Evolutionary conservation across 2,113 vertebrate species (phyloP), one percentile per base, ranked within the genome.

Genomic region (Seriola dumerili): DNA sequence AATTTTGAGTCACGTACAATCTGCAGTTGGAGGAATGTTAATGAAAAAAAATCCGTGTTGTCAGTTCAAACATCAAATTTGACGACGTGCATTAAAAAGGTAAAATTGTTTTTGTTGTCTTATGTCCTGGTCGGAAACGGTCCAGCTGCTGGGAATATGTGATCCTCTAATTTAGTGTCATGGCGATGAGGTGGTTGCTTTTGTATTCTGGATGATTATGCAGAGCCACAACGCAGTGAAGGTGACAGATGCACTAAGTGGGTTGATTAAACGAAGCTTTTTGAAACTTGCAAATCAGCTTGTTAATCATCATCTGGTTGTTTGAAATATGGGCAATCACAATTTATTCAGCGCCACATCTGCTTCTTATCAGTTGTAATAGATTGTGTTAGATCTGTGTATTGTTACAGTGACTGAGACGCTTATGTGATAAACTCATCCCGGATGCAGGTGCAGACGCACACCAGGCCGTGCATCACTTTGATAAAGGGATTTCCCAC

Each of bases 291-390:
- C 63, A 63, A 42, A 85, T 76, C 55, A 82, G 34, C 48, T 32
- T 76, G 59, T 54, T 77, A 70, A 83, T 87, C 62, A 81, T 58
- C 46, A 3, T 21, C 12, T 4, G 0, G 0, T 40, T 77, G 55
- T 78, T 75, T 58, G 52, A 74, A 62, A 80, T 55, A 19, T 8
- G 8, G 11, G 38, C 29, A 80, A 83, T 88, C 73, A 66, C 42
- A 74, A 36, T 75, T 42, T 57, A 83, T 80, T 64, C 62, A 80
- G 42, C 29, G 5, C 3, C 82, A 75, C 80, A 78, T 78, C 38
- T 90, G 83, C 69, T 88, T 81, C 85, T 69, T 64, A 83, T 83
- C 74, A 75, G 5, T 38, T 2, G 10, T 44, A 42, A 73, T 46
- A 32, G 72, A 83, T 19, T 38, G 68, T 38, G 61, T 52, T 71